Evolutionary conservation across 2,888 invertebrate species (phyloP).

Genomic region (Alloscopus bannaensis): DNA sequence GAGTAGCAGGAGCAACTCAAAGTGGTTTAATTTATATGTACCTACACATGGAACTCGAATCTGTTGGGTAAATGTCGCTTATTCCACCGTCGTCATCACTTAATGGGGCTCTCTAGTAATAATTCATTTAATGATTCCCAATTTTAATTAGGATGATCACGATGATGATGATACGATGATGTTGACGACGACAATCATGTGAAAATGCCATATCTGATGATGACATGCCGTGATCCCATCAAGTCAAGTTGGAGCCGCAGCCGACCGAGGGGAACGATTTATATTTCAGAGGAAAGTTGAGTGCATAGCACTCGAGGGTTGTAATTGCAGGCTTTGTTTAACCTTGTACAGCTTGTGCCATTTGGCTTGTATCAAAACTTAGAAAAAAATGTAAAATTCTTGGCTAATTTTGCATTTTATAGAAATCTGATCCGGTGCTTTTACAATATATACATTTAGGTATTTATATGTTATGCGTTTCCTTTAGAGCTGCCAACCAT

Average conservation of each 20-base stretch:
- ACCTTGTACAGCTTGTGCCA: too few relatives aligned
- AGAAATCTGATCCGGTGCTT: conserved; percentile 6
- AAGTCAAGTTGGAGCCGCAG: too few relatives aligned
- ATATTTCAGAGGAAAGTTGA: too few relatives aligned
- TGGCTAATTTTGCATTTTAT: conserved; percentile 13
- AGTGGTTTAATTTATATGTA: neutral
- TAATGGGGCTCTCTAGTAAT: conserved; percentile 40
- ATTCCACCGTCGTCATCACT: too few relatives aligned
- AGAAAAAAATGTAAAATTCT: neutral
- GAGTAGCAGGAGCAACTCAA: conserved; percentile 3
- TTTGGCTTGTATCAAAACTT: too few relatives aligned
- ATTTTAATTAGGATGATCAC: conserved; percentile 71
- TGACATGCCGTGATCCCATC: conserved; percentile 41
- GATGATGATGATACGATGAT: conserved; percentile 50
- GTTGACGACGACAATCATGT: conserved; percentile 55
- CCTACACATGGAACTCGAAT: neutral
- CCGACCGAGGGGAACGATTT: too few relatives aligned
- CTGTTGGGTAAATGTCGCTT: too few relatives aligned
- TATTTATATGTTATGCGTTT: too few relatives aligned
- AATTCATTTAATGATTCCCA: conserved; percentile 64
- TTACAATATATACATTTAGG: too few relatives aligned
- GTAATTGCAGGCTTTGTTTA: conserved; percentile 20
- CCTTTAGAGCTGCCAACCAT: too few relatives aligned
- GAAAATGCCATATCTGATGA: conserved; percentile 51
- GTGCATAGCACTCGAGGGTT: too few relatives aligned